These are phyloP conservation scores for Pseudolycoriella hygida DNA, from an alignment of 2,888 invertebrate genomes.

Conservation along the genomic window DNA sequence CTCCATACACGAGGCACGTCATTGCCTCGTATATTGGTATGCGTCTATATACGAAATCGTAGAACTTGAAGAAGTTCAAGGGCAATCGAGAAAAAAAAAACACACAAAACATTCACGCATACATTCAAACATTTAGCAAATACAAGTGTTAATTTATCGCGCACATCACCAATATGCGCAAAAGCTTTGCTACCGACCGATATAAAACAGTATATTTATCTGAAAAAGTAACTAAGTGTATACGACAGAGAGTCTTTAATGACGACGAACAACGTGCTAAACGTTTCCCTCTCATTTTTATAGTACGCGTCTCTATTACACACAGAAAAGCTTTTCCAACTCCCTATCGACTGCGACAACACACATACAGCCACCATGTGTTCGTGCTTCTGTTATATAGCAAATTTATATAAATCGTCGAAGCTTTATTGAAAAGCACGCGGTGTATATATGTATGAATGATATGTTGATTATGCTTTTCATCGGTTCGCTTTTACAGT, in stretches of 20 bases:
- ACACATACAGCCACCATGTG: not conserved
- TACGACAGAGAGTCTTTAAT: too few relatives aligned
- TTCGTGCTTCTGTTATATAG: not conserved
- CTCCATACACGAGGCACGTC: too few relatives aligned
- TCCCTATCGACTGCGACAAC: not conserved
- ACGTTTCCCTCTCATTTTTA: too few relatives aligned
- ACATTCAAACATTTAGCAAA: too few relatives aligned
- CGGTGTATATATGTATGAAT: not conserved
- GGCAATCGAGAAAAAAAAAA: not conserved
- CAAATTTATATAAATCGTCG: not conserved
- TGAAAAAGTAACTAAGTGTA: too few relatives aligned
- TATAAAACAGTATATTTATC: too few relatives aligned
- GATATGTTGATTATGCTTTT: not conserved
- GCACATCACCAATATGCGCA: conserved; percentile 4
- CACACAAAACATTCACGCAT: too few relatives aligned
- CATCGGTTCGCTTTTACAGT: not conserved
- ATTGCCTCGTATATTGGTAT: too few relatives aligned
- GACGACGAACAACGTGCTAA: too few relatives aligned
- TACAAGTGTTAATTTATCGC: conserved; percentile 1
- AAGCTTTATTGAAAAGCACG: not conserved
- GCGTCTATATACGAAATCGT: too few relatives aligned
- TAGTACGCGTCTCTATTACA: too few relatives aligned
- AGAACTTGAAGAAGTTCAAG: conserved; percentile 6
- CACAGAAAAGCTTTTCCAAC: too few relatives aligned
- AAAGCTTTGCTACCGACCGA: not conserved